Conservation (phyloP, 1,140 invertebrate species). For the Drosophila melanogaster region Release_6_plus_ISO1_MT NT_033779.5:11170001-11170500, state of each 20-base stretch:
- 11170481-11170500: not conserved
- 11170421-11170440: slow-evolving; percentile 80
- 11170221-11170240: slow-evolving; percentile 43
- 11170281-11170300: slow-evolving; percentile 71
- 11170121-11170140: not conserved
- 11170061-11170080: no score
- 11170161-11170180: slow-evolving; percentile 4
- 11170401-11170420: slow-evolving; percentile 70
- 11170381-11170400: slow-evolving; percentile 77
- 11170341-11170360: not conserved
- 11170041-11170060: no score
- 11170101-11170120: not conserved
- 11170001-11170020: no score
- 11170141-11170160: slow-evolving; percentile 11
- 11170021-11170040: no score
- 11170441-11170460: slow-evolving; percentile 12
- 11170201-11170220: slow-evolving; percentile 14
- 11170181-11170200: slow-evolving; percentile 34
- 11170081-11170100: no score
- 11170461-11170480: slow-evolving; percentile 10
- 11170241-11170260: slow-evolving; percentile 54
- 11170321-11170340: not conserved
- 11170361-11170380: slow-evolving; percentile 76
- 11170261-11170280: slow-evolving; percentile 73
- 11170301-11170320: slow-evolving; percentile 39